Evolutionary conservation across 2,113 vertebrate genomes (phyloP).

Genomic region (Macrotus californicus): DNA sequence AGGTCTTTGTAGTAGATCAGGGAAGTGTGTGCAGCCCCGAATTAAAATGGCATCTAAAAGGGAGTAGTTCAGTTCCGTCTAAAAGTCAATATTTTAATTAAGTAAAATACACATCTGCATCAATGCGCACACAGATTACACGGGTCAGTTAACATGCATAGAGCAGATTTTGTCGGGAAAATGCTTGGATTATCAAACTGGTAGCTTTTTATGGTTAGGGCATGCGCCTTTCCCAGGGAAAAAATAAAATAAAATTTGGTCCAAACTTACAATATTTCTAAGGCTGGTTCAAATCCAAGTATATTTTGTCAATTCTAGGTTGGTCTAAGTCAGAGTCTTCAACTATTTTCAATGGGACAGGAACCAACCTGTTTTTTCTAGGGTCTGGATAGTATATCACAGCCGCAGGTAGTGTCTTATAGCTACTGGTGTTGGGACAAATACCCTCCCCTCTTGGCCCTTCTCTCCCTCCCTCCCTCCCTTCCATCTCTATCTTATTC

Average conservation of each 20-base stretch:
- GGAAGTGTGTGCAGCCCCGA: background rate
- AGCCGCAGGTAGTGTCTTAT: accelerated
- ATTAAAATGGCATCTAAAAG: background rate
- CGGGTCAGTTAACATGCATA: background rate
- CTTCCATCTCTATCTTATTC: background rate
- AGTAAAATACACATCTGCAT: background rate
- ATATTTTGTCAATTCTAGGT: background rate
- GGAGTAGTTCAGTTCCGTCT: background rate
- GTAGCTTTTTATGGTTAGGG: background rate
- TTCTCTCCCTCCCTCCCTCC: background rate
- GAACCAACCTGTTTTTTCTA: background rate
- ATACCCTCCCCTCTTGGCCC: accelerated
- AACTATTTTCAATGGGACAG: background rate
- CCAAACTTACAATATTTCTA: background rate
- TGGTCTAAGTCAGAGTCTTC: background rate
- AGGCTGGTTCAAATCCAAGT: background rate
- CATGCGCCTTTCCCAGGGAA: background rate
- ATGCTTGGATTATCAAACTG: background rate
- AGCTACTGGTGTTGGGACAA: too few relatives aligned
- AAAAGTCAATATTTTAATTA: background rate
- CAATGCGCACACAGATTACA: background rate
- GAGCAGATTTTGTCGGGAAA: background rate
- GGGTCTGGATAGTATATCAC: background rate
- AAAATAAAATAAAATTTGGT: background rate
- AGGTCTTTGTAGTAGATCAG: background rate